phyloP scores from a whole-genome alignment of 2,888 invertebrate genomes.

The Rhaphigaster nebulosa region DNA sequence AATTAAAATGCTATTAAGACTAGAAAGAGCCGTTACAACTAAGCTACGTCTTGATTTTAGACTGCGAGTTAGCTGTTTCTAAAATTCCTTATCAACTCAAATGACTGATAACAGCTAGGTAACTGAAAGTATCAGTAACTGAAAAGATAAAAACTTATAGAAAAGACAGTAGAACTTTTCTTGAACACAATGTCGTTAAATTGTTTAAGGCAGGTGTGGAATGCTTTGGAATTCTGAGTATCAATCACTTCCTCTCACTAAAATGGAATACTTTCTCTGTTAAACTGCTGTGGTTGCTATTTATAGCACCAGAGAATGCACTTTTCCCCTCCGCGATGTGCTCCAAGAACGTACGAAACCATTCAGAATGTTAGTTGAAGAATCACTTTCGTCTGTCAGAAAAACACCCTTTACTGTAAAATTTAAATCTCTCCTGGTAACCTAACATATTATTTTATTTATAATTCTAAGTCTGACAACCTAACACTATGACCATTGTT shows the following conservation, averaged over 20 bases:
- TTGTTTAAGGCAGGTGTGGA: neutral
- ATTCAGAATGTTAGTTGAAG: neutral
- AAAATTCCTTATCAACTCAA: constrained; percentile 5
- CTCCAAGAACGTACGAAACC: neutral
- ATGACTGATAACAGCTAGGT: neutral
- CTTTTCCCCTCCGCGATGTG: neutral
- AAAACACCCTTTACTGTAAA: neutral
- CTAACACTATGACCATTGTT: too few species aligned
- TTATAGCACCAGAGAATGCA: neutral
- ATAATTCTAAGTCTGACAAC: neutral
- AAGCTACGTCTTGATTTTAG: neutral
- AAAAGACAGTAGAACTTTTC: neutral
- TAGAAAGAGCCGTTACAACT: neutral
- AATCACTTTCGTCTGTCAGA: neutral
- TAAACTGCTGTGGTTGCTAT: neutral
- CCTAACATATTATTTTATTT: neutral
- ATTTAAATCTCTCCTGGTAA: neutral
- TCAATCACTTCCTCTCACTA: neutral
- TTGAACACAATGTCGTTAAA: neutral
- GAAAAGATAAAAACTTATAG: constrained; percentile 2
- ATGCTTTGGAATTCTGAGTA: neutral
- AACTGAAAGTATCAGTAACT: neutral
- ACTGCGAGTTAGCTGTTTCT: neutral
- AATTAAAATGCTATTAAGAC: neutral
- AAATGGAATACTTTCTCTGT: constrained; percentile 30